Evolutionary conservation across 2,888 invertebrate species (phyloP), one percentile per base, ranked within the genome.

Genomic region (Brachyopa scutellaris): DNA sequence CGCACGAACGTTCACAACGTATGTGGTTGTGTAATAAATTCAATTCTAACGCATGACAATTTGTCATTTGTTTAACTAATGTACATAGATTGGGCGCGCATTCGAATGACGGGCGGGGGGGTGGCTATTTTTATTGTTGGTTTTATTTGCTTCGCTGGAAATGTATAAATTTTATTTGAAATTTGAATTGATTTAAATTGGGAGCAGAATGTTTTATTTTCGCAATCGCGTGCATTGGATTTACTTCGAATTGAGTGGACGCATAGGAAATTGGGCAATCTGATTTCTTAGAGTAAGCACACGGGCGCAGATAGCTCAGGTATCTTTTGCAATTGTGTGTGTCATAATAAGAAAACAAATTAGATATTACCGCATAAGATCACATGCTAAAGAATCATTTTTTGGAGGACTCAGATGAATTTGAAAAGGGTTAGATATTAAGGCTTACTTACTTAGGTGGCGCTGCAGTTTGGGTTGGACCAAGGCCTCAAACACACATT

Each of bases 21-120:
- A 17, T 57, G 29, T 51, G 66, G 26, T 76, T 69, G 61, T 74
- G 77, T 49, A 82, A 72, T 77, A 64, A 61, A 61, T 77, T 66
- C 45, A 57, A 77, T 77, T 77, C 78, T 61, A 72, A 77, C 49
- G 70, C 77, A 82, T 66, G 77, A 72, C 77, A 82, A 77, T 82
- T 82, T 82, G 77, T 82, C 80, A 82, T 82, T 82, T 82, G 77
- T 55, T 77, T 72, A 77, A 77, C 70, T 72, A 77, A 82, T 82
- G 70, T 72, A 70, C 4, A 26, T 26, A n/a, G 70, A 77, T 77
- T 77, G 77, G 53, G 42, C 36, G 62, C 69, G 57, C 79, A 61
- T 67, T 55, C n/a, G 45, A 45, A n/a, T 23, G 49, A 11, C 5
- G 45, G 17, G 1, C 17, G 15, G n/a, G 3, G 7, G 13, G 15